These are phyloP conservation scores for Diorhabda carinulata DNA, from an alignment of 1,140 invertebrate species.

Conservation along the genomic window DNA sequence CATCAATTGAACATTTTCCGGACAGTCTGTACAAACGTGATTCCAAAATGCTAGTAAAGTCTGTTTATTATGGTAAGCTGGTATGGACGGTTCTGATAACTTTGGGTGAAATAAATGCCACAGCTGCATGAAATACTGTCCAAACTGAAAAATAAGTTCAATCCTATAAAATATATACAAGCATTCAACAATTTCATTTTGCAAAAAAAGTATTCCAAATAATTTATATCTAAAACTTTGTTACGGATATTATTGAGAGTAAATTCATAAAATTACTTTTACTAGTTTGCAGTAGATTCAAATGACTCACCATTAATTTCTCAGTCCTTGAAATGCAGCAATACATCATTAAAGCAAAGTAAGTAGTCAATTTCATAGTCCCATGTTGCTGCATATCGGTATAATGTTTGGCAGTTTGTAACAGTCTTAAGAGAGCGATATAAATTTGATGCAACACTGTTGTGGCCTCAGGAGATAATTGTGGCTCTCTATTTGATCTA, in stretches of 20 bases:
- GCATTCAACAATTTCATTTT: no score
- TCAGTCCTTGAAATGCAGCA: slow-evolving; percentile 85
- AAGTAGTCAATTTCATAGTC: slow-evolving; percentile 86
- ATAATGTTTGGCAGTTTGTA: slow-evolving; percentile 79
- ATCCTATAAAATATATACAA: neutral
- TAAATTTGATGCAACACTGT: slow-evolving; percentile 81
- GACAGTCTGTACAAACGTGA: slow-evolving; percentile 85
- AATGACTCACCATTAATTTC: slow-evolving; percentile 78
- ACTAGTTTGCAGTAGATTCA: slow-evolving; percentile 5
- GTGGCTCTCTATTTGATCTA: slow-evolving; percentile 48
- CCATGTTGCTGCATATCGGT: slow-evolving; percentile 81
- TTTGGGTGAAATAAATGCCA: slow-evolving; percentile 94
- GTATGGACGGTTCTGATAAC: slow-evolving; percentile 89
- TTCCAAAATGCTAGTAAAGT: slow-evolving; percentile 89
- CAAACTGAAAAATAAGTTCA: slow-evolving; percentile 59
- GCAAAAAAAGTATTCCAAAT: no score
- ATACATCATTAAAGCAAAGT: slow-evolving; percentile 86
- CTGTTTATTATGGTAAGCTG: slow-evolving; percentile 93
- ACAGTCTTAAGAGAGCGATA: slow-evolving; percentile 68
- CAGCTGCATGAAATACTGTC: slow-evolving; percentile 83
- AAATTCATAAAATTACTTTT: neutral
- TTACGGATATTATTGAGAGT: no score
- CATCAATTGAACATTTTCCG: slow-evolving; percentile 86
- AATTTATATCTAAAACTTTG: no score
- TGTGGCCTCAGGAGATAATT: slow-evolving; percentile 66